Percentiles rank a stretch among this genome's conserved stretches.
phyloP scores from a whole-genome alignment of 2,888 invertebrate species.

The Drosophila colorata region DNA sequence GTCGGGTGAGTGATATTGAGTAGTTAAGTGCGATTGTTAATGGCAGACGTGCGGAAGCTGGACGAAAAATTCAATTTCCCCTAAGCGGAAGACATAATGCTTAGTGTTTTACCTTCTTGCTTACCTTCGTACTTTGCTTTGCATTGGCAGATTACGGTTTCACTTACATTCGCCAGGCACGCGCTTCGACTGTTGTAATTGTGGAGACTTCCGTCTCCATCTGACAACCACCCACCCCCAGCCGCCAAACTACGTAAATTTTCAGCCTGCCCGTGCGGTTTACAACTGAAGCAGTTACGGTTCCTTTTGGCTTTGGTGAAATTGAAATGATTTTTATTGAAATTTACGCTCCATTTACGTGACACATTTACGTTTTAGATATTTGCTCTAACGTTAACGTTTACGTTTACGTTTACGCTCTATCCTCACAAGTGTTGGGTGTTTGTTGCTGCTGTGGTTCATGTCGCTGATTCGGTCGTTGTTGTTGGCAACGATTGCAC shows the following conservation, averaged over 20 bases:
- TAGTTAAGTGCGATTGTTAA: constrained; percentile 40
- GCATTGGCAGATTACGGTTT: constrained; percentile 30
- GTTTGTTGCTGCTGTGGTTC: constrained; percentile 58
- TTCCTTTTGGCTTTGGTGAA: constrained; percentile 68
- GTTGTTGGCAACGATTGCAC: constrained; percentile 33
- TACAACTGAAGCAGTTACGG: constrained; percentile 48
- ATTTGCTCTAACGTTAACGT: constrained; percentile 60
- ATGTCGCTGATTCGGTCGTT: constrained; percentile 33
- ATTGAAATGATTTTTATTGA: constrained; percentile 82
- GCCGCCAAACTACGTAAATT: constrained; percentile 29
- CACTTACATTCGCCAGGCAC: constrained; percentile 51
- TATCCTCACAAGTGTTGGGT: constrained; percentile 51
- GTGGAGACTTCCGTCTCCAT: constrained; percentile 18
- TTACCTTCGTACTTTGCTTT: constrained; percentile 18
- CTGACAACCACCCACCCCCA: neutral
- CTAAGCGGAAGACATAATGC: constrained; percentile 73
- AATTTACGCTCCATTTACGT: constrained; percentile 82
- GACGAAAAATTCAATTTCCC: constrained; percentile 78
- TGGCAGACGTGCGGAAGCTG: constrained; percentile 41
- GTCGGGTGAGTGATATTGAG: constrained; percentile 84
- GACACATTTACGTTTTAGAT: constrained; percentile 80
- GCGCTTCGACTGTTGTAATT: constrained; percentile 33
- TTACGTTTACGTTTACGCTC: constrained; percentile 19
- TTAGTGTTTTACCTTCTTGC: constrained; percentile 54
- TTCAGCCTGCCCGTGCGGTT: constrained; percentile 13